Evolutionary conservation across 2,113 vertebrate species (phyloP).

Genomic region (Scophthalmus maximus): DNA sequence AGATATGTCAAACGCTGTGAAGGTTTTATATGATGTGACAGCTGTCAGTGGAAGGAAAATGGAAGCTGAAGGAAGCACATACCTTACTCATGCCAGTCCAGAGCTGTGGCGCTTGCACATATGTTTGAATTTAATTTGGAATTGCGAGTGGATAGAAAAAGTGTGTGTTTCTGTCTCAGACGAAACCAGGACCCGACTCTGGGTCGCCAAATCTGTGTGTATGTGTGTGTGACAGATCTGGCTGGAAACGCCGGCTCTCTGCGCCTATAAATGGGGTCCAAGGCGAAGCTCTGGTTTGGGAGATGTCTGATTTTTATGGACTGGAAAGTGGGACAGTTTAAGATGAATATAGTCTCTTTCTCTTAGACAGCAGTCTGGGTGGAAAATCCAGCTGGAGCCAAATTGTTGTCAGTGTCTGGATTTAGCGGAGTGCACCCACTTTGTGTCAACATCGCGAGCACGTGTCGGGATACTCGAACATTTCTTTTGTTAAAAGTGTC

Average conservation of each 20-base stretch:
- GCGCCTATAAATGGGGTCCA: slow-evolving; percentile 61
- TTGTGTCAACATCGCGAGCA: slow-evolving; percentile 22
- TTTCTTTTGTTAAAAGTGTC: background rate
- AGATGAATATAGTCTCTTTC: slow-evolving; percentile 56
- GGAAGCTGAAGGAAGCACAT: slow-evolving; percentile 35
- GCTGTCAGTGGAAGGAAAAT: slow-evolving; percentile 18
- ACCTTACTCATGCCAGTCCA: slow-evolving; percentile 25
- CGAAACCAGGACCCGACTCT: slow-evolving; percentile 24
- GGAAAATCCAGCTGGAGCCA: slow-evolving; percentile 63
- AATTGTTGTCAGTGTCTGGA: slow-evolving; percentile 41
- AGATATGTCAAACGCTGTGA: background rate
- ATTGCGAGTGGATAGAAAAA: background rate
- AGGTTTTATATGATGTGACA: slow-evolving; percentile 33
- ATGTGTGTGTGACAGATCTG: slow-evolving; percentile 52
- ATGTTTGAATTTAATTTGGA: slow-evolving; percentile 44
- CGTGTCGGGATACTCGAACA: background rate
- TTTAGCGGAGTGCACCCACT: slow-evolving; percentile 29
- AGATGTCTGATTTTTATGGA: slow-evolving; percentile 71
- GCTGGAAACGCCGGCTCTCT: slow-evolving; percentile 48
- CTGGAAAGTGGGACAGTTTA: slow-evolving; percentile 71
- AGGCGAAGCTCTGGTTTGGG: slow-evolving; percentile 54
- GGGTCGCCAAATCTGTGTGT: slow-evolving; percentile 18
- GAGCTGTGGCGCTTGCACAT: slow-evolving; percentile 1
- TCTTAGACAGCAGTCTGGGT: slow-evolving; percentile 50
- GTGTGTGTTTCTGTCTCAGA: slow-evolving; percentile 22